Evolutionary conservation across 2,888 invertebrate genomes (phyloP).

Genomic region (Scotopteryx bipunctaria): DNA sequence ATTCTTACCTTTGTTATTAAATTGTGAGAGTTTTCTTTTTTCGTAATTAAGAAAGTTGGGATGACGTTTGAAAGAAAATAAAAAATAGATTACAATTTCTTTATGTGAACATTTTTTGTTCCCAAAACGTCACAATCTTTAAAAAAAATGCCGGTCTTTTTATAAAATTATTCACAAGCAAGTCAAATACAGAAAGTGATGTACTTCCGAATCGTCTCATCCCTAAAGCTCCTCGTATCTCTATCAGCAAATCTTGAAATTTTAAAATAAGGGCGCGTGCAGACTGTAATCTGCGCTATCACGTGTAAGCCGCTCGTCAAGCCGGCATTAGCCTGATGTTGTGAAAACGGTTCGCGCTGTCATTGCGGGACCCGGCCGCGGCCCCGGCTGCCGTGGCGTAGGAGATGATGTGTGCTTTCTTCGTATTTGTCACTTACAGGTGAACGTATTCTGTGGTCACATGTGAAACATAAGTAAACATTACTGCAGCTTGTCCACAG

Average conservation of each 20-base stretch:
- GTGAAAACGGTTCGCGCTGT: constrained; percentile 40
- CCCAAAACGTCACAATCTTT: too few relatives aligned
- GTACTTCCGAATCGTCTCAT: not conserved
- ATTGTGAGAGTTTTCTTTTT: constrained; percentile 46
- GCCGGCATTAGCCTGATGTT: constrained; percentile 45
- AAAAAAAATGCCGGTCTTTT: too few relatives aligned
- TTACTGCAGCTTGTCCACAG: too few relatives aligned
- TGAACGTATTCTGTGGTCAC: too few relatives aligned
- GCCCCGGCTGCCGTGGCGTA: too few relatives aligned
- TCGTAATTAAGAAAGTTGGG: constrained; percentile 41
- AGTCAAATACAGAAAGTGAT: too few relatives aligned
- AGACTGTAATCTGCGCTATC: constrained; percentile 63
- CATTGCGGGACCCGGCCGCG: too few relatives aligned
- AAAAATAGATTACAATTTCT: constrained; percentile 7
- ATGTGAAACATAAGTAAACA: too few relatives aligned
- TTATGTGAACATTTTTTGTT: too few relatives aligned
- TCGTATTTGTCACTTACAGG: not conserved
- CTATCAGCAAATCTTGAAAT: constrained; percentile 57
- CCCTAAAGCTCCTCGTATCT: constrained; percentile 41
- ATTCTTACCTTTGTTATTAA: constrained; percentile 54
- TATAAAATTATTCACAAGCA: too few relatives aligned
- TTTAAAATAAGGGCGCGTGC: constrained; percentile 64
- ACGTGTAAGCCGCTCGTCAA: constrained; percentile 72
- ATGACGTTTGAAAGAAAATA: constrained; percentile 2
- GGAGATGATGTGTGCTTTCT: constrained; percentile 6